phyloP scores from a whole-genome alignment of 2,113 vertebrate genomes.

The Monopterus albus region DNA sequence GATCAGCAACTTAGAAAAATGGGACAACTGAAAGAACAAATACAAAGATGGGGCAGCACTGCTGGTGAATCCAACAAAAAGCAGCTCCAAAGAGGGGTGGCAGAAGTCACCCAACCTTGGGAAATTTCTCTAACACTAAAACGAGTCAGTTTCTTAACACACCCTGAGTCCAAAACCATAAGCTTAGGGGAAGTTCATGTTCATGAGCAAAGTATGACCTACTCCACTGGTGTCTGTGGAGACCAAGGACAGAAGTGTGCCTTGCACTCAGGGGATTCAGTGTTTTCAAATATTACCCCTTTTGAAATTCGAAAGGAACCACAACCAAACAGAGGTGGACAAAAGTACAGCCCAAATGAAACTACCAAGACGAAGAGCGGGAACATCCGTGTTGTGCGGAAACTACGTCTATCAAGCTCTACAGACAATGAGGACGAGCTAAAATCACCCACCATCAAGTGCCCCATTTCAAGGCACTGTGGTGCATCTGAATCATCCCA shows the following conservation, averaged over 20 bases:
- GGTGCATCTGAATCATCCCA: conserved; percentile 73
- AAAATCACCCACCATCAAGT: conserved; percentile 50
- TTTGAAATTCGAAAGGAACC: conserved; percentile 71
- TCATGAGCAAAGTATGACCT: conserved; percentile 71
- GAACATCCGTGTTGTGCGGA: conserved; percentile 69
- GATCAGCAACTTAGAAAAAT: conserved; percentile 78
- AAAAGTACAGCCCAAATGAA: conserved; percentile 46
- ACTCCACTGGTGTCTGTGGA: conserved; percentile 75
- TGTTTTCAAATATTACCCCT: conserved; percentile 65
- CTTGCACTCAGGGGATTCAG: conserved; percentile 72
- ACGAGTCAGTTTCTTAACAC: conserved; percentile 71
- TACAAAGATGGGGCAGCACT: conserved; percentile 72
- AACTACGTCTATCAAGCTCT: conserved; percentile 74
- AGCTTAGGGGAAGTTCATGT: conserved; percentile 76
- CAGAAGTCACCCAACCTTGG: conserved; percentile 78
- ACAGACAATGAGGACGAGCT: conserved; percentile 70
- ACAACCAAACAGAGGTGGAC: conserved; percentile 49
- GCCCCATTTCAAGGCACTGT: conserved; percentile 47
- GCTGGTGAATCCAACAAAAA: conserved; percentile 74
- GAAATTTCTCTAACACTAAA: conserved; percentile 80
- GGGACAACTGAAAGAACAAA: conserved; percentile 75
- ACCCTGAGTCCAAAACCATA: conserved; percentile 27
- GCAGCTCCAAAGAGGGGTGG: conserved; percentile 74
- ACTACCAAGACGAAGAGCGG: conserved; percentile 51
- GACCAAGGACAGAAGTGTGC: conserved; percentile 76